Conservation (phyloP, 2,797 vertebrate genomes). For the Loris lydekkerianus region DNA sequence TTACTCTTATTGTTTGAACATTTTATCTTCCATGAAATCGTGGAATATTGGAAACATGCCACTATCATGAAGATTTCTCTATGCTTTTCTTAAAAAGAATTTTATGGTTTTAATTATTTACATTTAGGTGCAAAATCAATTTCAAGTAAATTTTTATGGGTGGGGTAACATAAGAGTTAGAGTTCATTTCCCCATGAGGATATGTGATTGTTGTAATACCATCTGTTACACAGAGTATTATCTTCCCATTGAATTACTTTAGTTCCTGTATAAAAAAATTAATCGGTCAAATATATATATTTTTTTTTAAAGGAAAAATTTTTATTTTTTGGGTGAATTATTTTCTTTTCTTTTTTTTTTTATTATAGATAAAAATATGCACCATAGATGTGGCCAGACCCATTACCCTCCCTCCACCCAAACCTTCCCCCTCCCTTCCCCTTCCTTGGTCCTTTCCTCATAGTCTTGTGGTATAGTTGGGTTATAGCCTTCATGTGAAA, state of each 20-base stretch:
- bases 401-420: too few species aligned
- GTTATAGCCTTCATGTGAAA: too few species aligned
- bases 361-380: too few species aligned
- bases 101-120: slow-evolving; percentile 33
- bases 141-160: slow-evolving; percentile 16
- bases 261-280: not conserved
- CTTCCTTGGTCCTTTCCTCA: too few species aligned
- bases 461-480: too few species aligned
- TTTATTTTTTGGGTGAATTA: too few species aligned
- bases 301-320: too few species aligned
- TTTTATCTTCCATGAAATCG: not conserved
- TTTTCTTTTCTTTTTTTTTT: too few species aligned
- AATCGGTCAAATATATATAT: too few species aligned
- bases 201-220: not conserved
- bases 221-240: not conserved
- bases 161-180: not conserved
- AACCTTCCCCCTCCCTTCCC: too few species aligned
- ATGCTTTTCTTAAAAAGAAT: not conserved
- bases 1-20: not conserved
- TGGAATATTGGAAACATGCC: not conserved
- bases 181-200: not conserved
- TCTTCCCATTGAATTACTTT: not conserved
- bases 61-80: not conserved
- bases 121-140: not conserved
- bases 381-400: too few species aligned